These are phyloP conservation scores for Syritta pipiens DNA, from an alignment of 2,888 invertebrate species.

Conservation along the genomic window DNA sequence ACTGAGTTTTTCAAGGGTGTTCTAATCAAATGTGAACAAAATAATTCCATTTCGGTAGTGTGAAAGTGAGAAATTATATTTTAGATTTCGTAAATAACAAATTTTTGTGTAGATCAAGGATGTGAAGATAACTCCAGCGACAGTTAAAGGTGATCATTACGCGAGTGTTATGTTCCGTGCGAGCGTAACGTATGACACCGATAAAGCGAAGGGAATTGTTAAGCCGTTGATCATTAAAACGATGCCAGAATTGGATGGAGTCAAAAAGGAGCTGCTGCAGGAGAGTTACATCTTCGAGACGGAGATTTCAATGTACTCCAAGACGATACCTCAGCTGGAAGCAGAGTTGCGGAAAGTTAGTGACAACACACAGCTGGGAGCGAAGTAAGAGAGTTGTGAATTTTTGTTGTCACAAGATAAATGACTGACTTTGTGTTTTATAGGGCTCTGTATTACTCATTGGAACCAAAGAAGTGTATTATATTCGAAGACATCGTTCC, in stretches of 20 bases:
- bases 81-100: not conserved
- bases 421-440: not conserved
- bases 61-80: too few species aligned
- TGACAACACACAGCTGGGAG: slow-evolving; percentile 50
- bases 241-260: slow-evolving; percentile 56
- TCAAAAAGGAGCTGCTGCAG: slow-evolving; percentile 51
- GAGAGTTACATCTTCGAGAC: slow-evolving; percentile 51
- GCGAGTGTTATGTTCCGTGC: slow-evolving; percentile 71
- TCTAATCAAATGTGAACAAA: not conserved
- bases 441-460: slow-evolving; percentile 51
- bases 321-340: slow-evolving; percentile 61
- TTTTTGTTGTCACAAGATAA: not conserved
- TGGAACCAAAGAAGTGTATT: slow-evolving; percentile 51
- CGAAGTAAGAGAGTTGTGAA: slow-evolving; percentile 42
- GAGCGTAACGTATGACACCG: slow-evolving; percentile 3
- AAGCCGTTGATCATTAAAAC: slow-evolving; percentile 67
- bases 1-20: not conserved
- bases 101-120: not conserved
- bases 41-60: not conserved
- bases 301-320: slow-evolving; percentile 61
- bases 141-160: slow-evolving; percentile 61
- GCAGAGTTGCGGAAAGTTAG: slow-evolving; percentile 37
- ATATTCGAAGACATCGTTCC: slow-evolving; percentile 63
- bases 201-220: not conserved
- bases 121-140: not conserved